Base-by-base conservation (phyloP, 2,113 vertebrate genomes). In the Daboia siamensis region DNA sequence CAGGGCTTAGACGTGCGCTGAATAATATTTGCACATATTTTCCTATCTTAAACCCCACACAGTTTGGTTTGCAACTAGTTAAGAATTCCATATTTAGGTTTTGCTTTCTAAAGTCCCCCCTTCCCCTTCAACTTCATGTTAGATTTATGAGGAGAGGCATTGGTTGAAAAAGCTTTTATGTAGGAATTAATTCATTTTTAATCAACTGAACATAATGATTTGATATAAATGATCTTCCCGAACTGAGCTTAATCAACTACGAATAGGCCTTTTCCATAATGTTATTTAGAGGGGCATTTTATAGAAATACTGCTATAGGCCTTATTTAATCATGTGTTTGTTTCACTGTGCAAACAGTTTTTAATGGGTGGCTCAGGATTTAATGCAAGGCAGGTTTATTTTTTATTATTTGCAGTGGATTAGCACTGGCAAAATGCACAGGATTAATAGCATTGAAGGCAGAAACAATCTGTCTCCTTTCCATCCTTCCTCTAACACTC, bases 291-390 rank as follows among this genome's bases (percentile, higher is more conserved):
- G 95, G 97, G 95, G 95, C 95, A 57, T 97, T 96, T 95, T 94
- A 94, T 89, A 97, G 96, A 97, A 97, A 97, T 96, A 96, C 96
- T 97, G 95, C 96, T 96, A 93, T 95, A 96, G 96, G 95, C 93
- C 93, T 97, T 97, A 96, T 97, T 97, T 97, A 97, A 97, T 97
- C 95, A 96, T 95, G 92, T 97, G 95, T 98, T 98, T 97, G 97
- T 97, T 97, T 97, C 96, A 94, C 95, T 96, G 91, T 94, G 96
- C 96, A 95, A 94, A 95, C 94, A 96, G 93, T 95, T 96, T 96
- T 93, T 93, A 94, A 95, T 9, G 74, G 94, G 46, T 90, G 93
- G 93, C 87, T 89, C 85, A 0, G 92, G 92, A 90, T 94, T 95
- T 96, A 96, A 94, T 93, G 95, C 54, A 3, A 88, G 94, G 94